Evolutionary conservation across 2,888 invertebrate species (phyloP).

Genomic region (Unio delphinus): DNA sequence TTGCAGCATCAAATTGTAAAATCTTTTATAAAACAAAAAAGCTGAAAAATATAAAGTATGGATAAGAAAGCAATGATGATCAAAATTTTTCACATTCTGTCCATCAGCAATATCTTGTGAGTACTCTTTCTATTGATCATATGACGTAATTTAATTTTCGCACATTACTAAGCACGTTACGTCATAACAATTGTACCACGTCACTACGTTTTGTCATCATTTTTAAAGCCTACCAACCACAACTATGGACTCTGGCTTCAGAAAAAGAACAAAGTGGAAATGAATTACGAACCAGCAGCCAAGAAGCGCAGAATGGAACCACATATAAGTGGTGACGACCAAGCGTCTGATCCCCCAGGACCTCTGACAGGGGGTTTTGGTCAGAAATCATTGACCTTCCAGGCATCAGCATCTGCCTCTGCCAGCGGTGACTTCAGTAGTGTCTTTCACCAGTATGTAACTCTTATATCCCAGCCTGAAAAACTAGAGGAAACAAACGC

Average conservation of each 20-base stretch:
- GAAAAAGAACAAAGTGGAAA: conserved; percentile 6
- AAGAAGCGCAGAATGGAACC: conserved; percentile 61
- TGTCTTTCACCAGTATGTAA: conserved; percentile 46
- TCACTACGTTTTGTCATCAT: no score
- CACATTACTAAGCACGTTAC: no score
- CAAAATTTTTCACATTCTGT: no score
- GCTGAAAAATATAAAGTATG: no score
- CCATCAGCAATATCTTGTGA: no score
- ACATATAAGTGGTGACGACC: conserved; percentile 57
- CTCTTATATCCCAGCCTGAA: conserved; percentile 30
- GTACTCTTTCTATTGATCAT: background rate
- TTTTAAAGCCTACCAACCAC: no score
- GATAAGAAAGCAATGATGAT: no score
- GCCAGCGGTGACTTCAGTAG: conserved; percentile 46
- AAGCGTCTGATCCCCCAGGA: conserved; percentile 33
- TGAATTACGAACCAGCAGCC: conserved; percentile 43
- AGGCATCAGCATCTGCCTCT: conserved; percentile 44
- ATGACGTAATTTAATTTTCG: conserved; percentile 1
- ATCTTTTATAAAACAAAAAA: no score
- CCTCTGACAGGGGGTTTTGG: conserved; percentile 23
- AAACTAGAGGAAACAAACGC: conserved; percentile 6
- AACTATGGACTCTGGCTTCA: no score
- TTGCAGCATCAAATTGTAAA: no score
- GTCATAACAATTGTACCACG: no score
- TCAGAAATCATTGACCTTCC: conserved; percentile 28